Percentiles rank a stretch among this genome's conserved stretches.
Conservation (phyloP, 2,797 vertebrate species). For the Coluber constrictor region DNA sequence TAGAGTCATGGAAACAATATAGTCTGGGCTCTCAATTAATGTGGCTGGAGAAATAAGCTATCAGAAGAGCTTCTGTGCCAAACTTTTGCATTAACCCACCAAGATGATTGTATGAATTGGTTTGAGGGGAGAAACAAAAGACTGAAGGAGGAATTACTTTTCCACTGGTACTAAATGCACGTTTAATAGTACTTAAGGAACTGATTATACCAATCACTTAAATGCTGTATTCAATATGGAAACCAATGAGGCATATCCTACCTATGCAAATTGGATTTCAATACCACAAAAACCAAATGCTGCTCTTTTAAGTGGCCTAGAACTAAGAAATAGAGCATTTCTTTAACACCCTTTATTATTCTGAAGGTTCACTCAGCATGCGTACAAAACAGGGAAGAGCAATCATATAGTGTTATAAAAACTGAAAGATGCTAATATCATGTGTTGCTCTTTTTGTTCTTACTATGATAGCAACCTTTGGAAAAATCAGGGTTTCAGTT, state of each 20-base stretch:
- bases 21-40: background rate
- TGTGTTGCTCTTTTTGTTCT: background rate
- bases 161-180: background rate
- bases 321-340: background rate
- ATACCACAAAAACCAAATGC: background rate
- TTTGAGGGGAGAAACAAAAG: background rate
- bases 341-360: background rate
- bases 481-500: background rate
- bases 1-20: background rate
- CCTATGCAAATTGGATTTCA: background rate
- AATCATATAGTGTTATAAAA: background rate
- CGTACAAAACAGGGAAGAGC: background rate
- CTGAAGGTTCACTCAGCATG: background rate
- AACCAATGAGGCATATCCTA: background rate
- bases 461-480: background rate
- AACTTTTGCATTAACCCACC: background rate
- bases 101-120: background rate
- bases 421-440: background rate
- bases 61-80: background rate
- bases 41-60: background rate
- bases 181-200: conserved; percentile 5
- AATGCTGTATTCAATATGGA: conserved; percentile 1
- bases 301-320: background rate
- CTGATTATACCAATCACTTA: background rate
- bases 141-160: background rate